These are phyloP conservation scores for Ctenopoma multispine DNA, from an alignment of 2,797 vertebrate species.

Conservation along the genomic window DNA sequence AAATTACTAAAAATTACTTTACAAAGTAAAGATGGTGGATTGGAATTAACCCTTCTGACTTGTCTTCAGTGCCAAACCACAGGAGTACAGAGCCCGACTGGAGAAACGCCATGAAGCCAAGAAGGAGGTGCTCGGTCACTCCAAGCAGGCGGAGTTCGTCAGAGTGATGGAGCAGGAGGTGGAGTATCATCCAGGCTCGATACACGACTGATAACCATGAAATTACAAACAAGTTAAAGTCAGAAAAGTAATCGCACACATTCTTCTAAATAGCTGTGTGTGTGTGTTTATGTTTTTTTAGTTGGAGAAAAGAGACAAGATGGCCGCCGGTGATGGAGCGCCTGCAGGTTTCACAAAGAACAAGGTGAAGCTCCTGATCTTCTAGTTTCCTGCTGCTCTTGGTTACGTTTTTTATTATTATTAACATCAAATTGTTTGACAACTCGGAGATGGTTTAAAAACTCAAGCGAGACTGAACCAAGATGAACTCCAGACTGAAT, in stretches of 20 bases:
- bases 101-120: conserved; percentile 84
- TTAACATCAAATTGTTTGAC: too few species aligned
- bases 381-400: neutral
- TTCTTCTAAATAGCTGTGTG: too few species aligned
- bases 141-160: conserved; percentile 91
- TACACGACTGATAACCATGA: too few species aligned
- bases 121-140: conserved; percentile 87
- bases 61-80: conserved; percentile 85
- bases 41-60: neutral
- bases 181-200: too few species aligned
- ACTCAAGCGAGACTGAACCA: too few species aligned
- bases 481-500: too few species aligned
- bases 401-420: neutral
- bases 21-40: neutral
- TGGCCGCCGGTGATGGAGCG: conserved; percentile 39
- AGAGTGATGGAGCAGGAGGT: conserved; percentile 90
- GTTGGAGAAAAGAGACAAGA: conserved; percentile 80
- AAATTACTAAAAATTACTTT: neutral
- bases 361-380: conserved; percentile 84
- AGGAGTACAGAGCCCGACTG: conserved; percentile 87
- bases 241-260: neutral
- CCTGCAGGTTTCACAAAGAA: conserved; percentile 88
- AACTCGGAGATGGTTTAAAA: too few species aligned
- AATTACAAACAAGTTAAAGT: too few species aligned
- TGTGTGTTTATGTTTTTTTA: too few species aligned